Base-by-base conservation (phyloP, 1,140 invertebrate genomes). In the Scaptodrosophila lebanonensis region DNA sequence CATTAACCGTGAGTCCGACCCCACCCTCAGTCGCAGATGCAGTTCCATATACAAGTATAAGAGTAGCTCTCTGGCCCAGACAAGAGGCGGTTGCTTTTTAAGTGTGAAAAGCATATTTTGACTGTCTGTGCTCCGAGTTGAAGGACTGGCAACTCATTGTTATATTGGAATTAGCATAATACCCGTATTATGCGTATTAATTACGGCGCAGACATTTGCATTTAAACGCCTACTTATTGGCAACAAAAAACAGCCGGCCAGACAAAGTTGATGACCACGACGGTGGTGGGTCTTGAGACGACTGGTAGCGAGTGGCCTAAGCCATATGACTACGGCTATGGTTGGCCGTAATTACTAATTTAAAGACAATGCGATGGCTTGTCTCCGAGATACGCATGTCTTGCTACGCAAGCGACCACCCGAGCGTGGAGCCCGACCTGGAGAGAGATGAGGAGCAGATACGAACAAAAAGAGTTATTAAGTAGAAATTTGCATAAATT, bases 151-250 rank as follows among this genome's bases (percentile, higher is more conserved):
- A 17, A 66, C 58, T 73, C 77, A 83, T 77, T 83, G 83, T 62
- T 42, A 69, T 68, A 70, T 64, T 51, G 56, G 50, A 44, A 83
- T 83, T 83, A 61, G 72, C 72, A 83, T 83, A 83, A 83, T 83
- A 72, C 59, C 61, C 72, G 72, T 72, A 77, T 83, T 84, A 83
- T 83, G 79, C 72, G 79, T 83, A 83, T 83, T 83, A 83, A 77
- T 83, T 83, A 83, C 59, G 66, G 58, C 67, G 77, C 61, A 57
- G 77, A 83, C 77, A 75, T 83, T 73, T 83, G 79, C 72, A 83
- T 83, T 77, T 83, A 83, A 77, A 83, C 75, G 75, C 75, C 69
- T 79, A 75, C 82, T 79, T 79, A 69, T 66, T 51, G 36, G 30
- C 62, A 66, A 67, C 22, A 25, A 25, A n/a, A n/a, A n/a, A n/a